Percentiles rank a stretch among this genome's conserved stretches.
phyloP scores from a whole-genome alignment of 2,888 invertebrate species.

The Tipula vernalis region DNA sequence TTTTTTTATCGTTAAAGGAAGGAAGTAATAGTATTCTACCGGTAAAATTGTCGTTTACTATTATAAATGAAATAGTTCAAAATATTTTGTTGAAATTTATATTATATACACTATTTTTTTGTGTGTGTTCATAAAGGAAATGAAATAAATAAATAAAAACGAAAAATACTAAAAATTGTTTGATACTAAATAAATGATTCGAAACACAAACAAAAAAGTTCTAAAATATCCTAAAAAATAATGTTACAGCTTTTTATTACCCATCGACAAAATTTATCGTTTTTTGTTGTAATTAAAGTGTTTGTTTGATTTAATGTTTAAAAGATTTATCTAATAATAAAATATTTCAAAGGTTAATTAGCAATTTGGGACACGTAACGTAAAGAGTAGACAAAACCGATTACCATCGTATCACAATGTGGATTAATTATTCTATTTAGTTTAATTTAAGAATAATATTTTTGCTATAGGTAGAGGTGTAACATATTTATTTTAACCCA shows the following conservation, averaged over 20 bases:
- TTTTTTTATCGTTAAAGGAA: conserved; percentile 14
- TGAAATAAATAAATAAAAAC: neutral
- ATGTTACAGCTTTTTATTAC: neutral
- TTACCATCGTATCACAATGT: no score
- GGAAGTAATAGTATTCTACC: conserved; percentile 16
- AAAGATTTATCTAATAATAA: neutral
- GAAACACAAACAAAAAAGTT: neutral
- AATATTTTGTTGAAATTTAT: conserved; percentile 8
- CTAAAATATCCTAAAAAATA: neutral
- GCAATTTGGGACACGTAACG: no score
- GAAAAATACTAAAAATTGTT: neutral
- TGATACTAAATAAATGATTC: conserved; percentile 6
- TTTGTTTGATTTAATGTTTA: neutral
- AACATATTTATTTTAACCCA: neutral
- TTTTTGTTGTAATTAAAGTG: neutral
- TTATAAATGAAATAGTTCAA: conserved; percentile 10
- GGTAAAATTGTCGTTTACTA: conserved; percentile 10
- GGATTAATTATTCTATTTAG: neutral
- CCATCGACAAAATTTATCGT: neutral
- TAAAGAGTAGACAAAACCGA: no score
- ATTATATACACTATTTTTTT: neutral
- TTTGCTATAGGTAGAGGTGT: neutral
- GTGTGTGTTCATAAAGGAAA: conserved; percentile 1
- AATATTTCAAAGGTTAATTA: no score
- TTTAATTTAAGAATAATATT: neutral